Evolutionary conservation across 2,113 vertebrate genomes (phyloP).

Genomic region (Brachyhypopomus gauderio): DNA sequence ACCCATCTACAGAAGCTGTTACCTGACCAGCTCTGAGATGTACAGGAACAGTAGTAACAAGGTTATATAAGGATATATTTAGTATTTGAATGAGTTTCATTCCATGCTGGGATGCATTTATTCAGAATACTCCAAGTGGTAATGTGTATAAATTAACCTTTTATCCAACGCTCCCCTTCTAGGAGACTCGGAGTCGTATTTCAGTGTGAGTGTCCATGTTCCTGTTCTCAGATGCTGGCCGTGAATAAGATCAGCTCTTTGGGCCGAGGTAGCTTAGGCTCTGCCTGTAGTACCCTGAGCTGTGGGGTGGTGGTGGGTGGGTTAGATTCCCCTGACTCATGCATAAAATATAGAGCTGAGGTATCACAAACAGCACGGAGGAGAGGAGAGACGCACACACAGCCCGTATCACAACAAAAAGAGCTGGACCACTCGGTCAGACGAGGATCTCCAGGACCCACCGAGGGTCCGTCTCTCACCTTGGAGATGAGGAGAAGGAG

Average conservation of each 20-base stretch:
- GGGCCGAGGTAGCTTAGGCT: slow-evolving; percentile 33
- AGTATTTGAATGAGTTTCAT: no score
- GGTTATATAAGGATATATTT: neutral
- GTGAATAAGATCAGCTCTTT: slow-evolving; percentile 55
- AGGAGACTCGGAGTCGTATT: slow-evolving; percentile 60
- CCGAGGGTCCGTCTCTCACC: neutral
- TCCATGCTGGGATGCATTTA: neutral
- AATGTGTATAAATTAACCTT: slow-evolving; percentile 6
- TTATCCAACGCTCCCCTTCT: slow-evolving; percentile 39
- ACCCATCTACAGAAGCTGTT: neutral
- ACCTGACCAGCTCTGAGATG: neutral
- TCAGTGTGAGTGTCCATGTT: slow-evolving; percentile 55
- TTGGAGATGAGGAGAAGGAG: slow-evolving; percentile 36
- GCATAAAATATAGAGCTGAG: slow-evolving; percentile 86
- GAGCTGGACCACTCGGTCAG: neutral
- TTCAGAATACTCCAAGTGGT: neutral
- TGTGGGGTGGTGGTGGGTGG: slow-evolving; percentile 67
- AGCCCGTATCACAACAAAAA: slow-evolving; percentile 6
- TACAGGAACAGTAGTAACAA: neutral
- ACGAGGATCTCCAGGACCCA: neutral
- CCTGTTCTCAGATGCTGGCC: slow-evolving; percentile 51
- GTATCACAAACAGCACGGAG: slow-evolving; percentile 55
- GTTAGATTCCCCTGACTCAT: slow-evolving; percentile 82
- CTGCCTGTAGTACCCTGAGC: slow-evolving; percentile 54
- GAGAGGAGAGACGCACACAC: slow-evolving; percentile 58